Base-by-base conservation (phyloP, 2,888 invertebrate genomes). In the Dascillus cervinus region DNA sequence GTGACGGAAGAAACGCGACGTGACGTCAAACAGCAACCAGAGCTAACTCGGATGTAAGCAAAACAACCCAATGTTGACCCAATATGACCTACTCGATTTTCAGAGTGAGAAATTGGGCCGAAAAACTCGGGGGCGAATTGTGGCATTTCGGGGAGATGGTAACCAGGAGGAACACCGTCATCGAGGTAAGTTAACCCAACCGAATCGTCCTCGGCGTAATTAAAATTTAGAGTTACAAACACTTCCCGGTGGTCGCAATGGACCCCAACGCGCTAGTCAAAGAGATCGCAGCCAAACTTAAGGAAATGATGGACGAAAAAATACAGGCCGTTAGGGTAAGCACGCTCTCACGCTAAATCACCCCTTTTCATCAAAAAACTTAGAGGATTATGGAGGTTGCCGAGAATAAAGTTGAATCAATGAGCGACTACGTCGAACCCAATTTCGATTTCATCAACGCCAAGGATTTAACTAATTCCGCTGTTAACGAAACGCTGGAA, bases 301-400 rank as follows among this genome's bases (percentile, higher is more conserved):
- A 83, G 53, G 79, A 77, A 30, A 89, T 91, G 84, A 84, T 90
- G 80, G 83, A 84, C 44, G 75, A 83, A 22, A 90, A 90, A 70
- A 83, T 88, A 40, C 82, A 85, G 47, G 89, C 91, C 5, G 86
- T 92, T 14, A 77, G 79, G 69, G 82, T 83, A 66, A 63, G 60
- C 59, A 32, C n/a, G n/a, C n/a, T n/a, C n/a, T n/a, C n/a, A n/a
- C n/a, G n/a, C n/a, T n/a, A n/a, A n/a, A 3, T 3, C 11, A 13
- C 25, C 22, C 22, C 11, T 22, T 22, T 13, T 19, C 9, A n/a
- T n/a, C n/a, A n/a, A n/a, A n/a, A n/a, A n/a, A n/a, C n/a, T n/a
- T n/a, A 82, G 82, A 73, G 90, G 52, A 89, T 91, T 52, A 87
- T 89, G 68, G 89, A 90, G 60, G 81, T 83, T 4, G 90, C 90